phyloP scores from a whole-genome alignment of 2,888 invertebrate species.

The Hirtodrosophila cameraria region DNA sequence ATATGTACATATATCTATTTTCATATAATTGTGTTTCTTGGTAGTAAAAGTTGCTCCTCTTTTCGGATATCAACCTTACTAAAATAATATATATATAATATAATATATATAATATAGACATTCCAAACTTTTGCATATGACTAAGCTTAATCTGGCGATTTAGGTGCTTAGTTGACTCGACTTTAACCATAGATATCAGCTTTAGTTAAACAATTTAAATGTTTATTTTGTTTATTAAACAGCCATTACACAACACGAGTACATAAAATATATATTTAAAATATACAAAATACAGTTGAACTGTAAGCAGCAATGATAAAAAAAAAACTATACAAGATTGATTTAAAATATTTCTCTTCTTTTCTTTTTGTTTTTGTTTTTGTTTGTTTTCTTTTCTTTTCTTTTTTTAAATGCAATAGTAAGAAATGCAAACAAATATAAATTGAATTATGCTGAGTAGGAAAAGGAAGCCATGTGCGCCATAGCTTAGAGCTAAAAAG shows the following conservation, averaged over 20 bases:
- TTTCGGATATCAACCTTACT: too few species aligned
- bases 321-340: constrained; percentile 30
- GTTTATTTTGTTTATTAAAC: constrained; percentile 58
- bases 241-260: constrained; percentile 50
- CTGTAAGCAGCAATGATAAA: constrained; percentile 54
- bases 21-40: too few species aligned
- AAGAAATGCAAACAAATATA: not conserved
- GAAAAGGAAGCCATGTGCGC: constrained; percentile 39
- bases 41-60: too few species aligned
- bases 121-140: too few species aligned
- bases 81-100: too few species aligned
- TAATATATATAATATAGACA: too few species aligned
- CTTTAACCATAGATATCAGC: not conserved
- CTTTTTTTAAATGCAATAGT: not conserved
- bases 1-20: too few species aligned
- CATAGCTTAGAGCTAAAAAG: constrained; percentile 55
- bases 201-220: constrained; percentile 42
- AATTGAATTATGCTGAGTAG: not conserved
- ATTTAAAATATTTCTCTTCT: constrained; percentile 11
- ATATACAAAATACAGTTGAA: constrained; percentile 59
- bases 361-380: not conserved
- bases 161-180: too few species aligned
- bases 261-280: constrained; percentile 33
- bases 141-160: too few species aligned
- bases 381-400: not conserved